Conservation (phyloP, 1,140 invertebrate genomes). For the Drosophila sechellia region DNA sequence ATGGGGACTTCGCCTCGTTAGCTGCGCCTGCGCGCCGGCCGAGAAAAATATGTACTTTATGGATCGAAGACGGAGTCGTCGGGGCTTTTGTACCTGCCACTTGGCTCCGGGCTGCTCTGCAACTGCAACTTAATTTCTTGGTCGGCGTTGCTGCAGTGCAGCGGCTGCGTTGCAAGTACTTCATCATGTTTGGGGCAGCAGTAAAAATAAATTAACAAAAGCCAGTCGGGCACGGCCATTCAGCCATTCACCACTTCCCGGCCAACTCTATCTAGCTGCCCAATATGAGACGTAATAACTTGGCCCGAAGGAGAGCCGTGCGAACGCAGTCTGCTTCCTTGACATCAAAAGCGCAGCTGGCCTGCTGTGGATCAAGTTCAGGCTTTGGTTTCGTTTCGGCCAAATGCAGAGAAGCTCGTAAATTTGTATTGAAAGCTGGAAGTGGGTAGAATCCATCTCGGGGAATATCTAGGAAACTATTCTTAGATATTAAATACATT, state of each 20-base stretch:
- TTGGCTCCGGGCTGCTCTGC: conserved; percentile 46
- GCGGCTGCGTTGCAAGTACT: conserved; percentile 51
- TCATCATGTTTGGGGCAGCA: conserved; percentile 66
- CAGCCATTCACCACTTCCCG: conserved; percentile 42
- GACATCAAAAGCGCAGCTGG: conserved; percentile 55
- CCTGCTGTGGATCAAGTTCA: conserved; percentile 57
- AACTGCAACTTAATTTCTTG: conserved; percentile 76
- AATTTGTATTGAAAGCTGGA: conserved; percentile 12
- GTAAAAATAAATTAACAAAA: conserved; percentile 76
- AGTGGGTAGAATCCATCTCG: not conserved
- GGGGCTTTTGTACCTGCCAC: conserved; percentile 71
- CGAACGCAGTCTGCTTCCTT: conserved; percentile 37
- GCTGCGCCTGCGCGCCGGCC: conserved; percentile 60
- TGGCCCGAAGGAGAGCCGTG: conserved; percentile 40
- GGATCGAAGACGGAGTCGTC: conserved; percentile 43
- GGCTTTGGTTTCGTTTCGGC: conserved; percentile 24
- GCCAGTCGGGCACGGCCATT: conserved; percentile 25
- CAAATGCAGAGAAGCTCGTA: conserved; percentile 20
- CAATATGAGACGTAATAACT: conserved; percentile 67
- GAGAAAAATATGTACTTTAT: conserved; percentile 66
- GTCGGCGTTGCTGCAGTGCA: conserved; percentile 10
- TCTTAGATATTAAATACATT: not conserved
- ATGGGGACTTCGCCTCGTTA: conserved; percentile 57
- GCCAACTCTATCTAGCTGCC: conserved; percentile 54
- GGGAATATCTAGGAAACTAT: conserved; percentile 5